Percentiles rank a stretch among this genome's conserved stretches.
These are phyloP conservation scores for Penaeus chinensis DNA, from an alignment of 1,140 invertebrate species.

Conservation along the genomic window DNA sequence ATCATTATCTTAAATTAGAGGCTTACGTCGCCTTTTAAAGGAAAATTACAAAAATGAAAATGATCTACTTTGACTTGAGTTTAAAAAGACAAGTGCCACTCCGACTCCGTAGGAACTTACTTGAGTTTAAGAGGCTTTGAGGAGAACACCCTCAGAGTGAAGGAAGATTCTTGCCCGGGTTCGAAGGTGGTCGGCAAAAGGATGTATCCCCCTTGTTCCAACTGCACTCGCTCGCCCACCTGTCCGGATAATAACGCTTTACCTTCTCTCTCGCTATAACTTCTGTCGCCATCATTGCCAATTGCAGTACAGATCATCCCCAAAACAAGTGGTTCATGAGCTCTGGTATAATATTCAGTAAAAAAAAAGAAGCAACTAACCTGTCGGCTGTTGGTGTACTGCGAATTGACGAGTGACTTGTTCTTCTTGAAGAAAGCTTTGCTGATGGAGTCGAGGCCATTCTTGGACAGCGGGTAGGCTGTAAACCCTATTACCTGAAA, in stretches of 20 bases:
- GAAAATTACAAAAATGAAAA: too few relatives aligned
- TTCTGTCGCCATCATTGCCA: too few relatives aligned
- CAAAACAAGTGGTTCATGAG: too few relatives aligned
- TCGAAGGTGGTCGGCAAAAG: constrained; percentile 92
- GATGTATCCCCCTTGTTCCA: constrained; percentile 86
- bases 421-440: constrained; percentile 87
- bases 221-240: constrained; percentile 77
- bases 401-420: constrained; percentile 88
- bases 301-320: too few relatives aligned
- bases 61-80: too few relatives aligned
- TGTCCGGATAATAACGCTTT: constrained; percentile 56
- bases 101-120: constrained; percentile 67
- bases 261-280: too few relatives aligned
- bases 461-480: constrained; percentile 83
- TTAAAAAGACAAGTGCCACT: background rate
- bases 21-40: background rate
- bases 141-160: constrained; percentile 85
- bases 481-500: constrained; percentile 89
- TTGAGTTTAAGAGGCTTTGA: constrained; percentile 85
- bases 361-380: constrained; percentile 73
- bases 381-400: constrained; percentile 92
- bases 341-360: too few relatives aligned
- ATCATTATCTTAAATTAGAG: background rate
- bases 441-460: constrained; percentile 76
- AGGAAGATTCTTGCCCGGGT: constrained; percentile 87